phyloP scores from a whole-genome alignment of 2,888 invertebrate species.

The Phorcus lineatus region DNA sequence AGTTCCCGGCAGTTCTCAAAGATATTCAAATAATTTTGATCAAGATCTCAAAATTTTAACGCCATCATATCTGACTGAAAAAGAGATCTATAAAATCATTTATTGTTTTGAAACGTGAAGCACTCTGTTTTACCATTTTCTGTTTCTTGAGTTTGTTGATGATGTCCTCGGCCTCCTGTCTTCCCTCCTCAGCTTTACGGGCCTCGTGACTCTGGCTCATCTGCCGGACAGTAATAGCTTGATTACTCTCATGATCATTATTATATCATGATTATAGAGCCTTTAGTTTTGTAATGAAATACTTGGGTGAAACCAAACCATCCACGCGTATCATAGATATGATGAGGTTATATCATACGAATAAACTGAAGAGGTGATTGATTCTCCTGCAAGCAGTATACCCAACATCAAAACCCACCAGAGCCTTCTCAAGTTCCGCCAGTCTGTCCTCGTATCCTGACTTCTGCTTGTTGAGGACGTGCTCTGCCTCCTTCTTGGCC shows the following conservation, averaged over 20 bases:
- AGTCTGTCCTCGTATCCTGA: constrained; percentile 64
- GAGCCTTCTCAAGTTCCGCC: constrained; percentile 64
- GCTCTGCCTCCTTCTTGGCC: constrained; percentile 57
- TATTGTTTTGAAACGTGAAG: neutral
- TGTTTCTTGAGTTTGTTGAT: constrained; percentile 67
- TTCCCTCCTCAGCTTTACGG: constrained; percentile 48
- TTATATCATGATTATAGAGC: no score
- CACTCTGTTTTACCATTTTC: constrained; percentile 59
- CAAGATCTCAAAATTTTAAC: no score
- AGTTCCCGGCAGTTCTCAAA: no score
- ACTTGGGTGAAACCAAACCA: neutral
- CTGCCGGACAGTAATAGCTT: constrained; percentile 27
- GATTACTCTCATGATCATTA: no score
- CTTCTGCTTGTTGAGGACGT: constrained; percentile 52
- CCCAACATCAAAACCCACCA: constrained; percentile 60
- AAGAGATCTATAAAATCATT: neutral
- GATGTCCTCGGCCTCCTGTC: constrained; percentile 62
- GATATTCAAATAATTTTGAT: no score
- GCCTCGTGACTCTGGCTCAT: constrained; percentile 55
- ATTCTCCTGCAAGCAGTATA: no score
- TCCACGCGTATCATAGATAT: no score
- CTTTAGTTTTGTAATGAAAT: no score
- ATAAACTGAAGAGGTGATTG: no score
- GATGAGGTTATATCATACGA: no score
- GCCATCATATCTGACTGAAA: no score